Percentiles rank a stretch among this genome's conserved stretches.
phyloP scores from a whole-genome alignment of 2,113 vertebrate genomes.

The Struthidea cinerea region DNA sequence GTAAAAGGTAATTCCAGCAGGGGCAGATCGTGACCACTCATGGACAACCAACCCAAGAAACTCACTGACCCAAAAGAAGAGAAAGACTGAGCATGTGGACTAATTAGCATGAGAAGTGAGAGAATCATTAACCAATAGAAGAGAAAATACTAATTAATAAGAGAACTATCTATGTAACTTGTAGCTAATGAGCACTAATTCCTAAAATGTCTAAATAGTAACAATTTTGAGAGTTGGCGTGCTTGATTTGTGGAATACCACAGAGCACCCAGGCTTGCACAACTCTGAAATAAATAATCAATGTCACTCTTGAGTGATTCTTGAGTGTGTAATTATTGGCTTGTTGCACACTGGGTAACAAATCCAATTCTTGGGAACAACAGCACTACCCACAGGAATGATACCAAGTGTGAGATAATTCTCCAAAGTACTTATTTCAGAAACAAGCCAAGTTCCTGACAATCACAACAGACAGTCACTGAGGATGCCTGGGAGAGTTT shows the following conservation, averaged over 20 bases:
- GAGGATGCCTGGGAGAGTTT: neutral
- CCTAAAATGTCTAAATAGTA: neutral
- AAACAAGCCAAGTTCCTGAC: neutral
- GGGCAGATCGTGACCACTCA: rapidly evolving
- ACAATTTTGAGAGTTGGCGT: rapidly evolving
- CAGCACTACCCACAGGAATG: neutral
- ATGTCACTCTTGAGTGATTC: neutral
- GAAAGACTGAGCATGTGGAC: neutral
- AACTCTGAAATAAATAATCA: neutral
- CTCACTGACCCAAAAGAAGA: neutral
- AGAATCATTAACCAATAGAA: neutral
- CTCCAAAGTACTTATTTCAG: neutral
- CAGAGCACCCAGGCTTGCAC: rapidly evolving
- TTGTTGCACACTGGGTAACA: neutral
- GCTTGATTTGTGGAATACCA: neutral
- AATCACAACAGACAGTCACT: neutral
- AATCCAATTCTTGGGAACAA: neutral
- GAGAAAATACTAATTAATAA: neutral
- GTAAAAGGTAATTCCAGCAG: neutral
- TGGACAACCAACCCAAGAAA: neutral
- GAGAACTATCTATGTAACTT: neutral
- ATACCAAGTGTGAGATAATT: neutral
- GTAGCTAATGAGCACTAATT: neutral
- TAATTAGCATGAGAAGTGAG: neutral
- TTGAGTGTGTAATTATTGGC: neutral